Conservation (phyloP, 2,797 vertebrate genomes). For the Poecilia wingei region DNA sequence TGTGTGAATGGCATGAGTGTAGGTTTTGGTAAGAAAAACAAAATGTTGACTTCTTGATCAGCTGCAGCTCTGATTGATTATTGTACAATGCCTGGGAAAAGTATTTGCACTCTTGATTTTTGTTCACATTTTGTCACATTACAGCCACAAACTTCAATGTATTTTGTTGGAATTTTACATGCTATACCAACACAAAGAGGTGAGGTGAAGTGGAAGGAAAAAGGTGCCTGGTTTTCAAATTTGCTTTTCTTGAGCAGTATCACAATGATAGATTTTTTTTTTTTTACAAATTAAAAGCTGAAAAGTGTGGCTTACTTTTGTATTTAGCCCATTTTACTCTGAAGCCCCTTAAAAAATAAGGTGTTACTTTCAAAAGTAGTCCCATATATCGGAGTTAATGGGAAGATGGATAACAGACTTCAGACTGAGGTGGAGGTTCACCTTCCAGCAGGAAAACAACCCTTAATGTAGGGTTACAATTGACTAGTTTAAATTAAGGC, state of each 20-base stretch:
- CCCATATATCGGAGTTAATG: background rate
- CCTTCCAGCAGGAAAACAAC: background rate
- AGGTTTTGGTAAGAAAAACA: background rate
- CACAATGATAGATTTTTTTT: background rate
- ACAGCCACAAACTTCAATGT: background rate
- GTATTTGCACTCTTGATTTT: background rate
- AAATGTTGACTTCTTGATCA: background rate
- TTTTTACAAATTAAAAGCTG: background rate
- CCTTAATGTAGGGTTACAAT: background rate
- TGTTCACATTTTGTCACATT: background rate
- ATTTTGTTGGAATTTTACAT: background rate
- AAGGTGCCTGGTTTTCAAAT: background rate
- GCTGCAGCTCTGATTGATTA: conserved; percentile 15
- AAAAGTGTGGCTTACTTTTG: background rate
- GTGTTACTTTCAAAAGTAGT: background rate
- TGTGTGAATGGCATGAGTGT: conserved; percentile 13
- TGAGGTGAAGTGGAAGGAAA: background rate
- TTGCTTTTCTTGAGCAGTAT: background rate
- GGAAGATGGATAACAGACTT: background rate
- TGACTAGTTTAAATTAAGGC: background rate
- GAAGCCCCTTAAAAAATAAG: background rate
- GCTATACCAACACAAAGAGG: background rate
- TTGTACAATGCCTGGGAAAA: background rate
- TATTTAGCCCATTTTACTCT: background rate
- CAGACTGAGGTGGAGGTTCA: background rate